These are phyloP conservation scores for Rotaria macrura DNA, from an alignment of 2,888 invertebrate species.

Conservation along the genomic window DNA sequence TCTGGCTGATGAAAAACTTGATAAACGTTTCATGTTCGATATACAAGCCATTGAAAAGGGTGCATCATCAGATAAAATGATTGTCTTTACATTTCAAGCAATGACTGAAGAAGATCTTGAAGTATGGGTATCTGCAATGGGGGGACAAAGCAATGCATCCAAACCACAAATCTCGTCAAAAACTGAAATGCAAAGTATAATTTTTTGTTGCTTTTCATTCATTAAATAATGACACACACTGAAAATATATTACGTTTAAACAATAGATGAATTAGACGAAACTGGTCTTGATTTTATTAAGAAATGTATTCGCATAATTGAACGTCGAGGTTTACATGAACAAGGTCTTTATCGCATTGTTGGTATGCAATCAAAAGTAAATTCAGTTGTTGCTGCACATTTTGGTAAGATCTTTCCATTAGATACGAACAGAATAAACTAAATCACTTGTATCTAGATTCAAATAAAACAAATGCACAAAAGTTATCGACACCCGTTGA, in stretches of 20 bases:
- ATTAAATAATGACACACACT: too few relatives aligned
- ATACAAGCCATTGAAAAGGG: conserved; percentile 56
- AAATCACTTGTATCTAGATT: background rate
- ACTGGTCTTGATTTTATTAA: conserved; percentile 79
- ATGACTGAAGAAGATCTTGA: conserved; percentile 76
- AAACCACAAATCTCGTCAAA: background rate
- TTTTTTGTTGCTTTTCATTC: background rate
- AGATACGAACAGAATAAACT: too few relatives aligned
- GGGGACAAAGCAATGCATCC: conserved; percentile 63
- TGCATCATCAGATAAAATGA: conserved; percentile 37
- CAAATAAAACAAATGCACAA: background rate
- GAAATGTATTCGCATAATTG: conserved; percentile 69
- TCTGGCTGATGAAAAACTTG: conserved; percentile 73
- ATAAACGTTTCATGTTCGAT: conserved; percentile 82
- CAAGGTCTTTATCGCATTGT: conserved; percentile 88
- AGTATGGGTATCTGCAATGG: conserved; percentile 84
- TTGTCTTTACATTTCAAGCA: conserved; percentile 70
- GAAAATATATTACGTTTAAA: too few relatives aligned
- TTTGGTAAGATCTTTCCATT: conserved; percentile 32
- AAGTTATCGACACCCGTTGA: background rate
- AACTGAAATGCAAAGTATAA: conserved; percentile 16
- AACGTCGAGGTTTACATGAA: conserved; percentile 78
- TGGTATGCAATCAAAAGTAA: conserved; percentile 85
- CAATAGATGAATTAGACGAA: conserved; percentile 63
- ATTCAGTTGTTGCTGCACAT: conserved; percentile 53